Base-by-base conservation (phyloP, 2,888 invertebrate genomes). In the Eilema depressum region DNA sequence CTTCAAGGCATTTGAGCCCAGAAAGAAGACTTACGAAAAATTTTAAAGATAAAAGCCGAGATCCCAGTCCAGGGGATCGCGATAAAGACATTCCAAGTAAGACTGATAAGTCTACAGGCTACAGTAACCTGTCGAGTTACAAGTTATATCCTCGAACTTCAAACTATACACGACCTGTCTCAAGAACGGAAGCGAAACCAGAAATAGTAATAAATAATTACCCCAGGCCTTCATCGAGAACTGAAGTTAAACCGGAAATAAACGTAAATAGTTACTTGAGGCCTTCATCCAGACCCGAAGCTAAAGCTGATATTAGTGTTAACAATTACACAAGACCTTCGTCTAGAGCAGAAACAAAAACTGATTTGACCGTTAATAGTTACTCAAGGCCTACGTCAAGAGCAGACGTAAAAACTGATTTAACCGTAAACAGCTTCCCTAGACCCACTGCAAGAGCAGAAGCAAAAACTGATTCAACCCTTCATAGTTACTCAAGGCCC, bases 31-130 rank as follows among this genome's bases (percentile, higher is more conserved):
- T 84, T 61, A 83, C 88, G 11, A 94, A 93, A 86, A 90, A 75
- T 77, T 89, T 84, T 73, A 94, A 93, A 90, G 93, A 93, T 72
- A 94, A 93, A 88, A 91, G 86, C 63, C 93, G 96, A 77, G 97
- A 97, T 85, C 93, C 96, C 20, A 96, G 96, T 85, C 96, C 96
- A 74, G 87, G 90, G 77, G 95, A 94, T 85, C 94, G 92, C 80
- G 95, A 94, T 83, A 95, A 93, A 93, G 93, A 95, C 95, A 95
- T 95, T 95, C 95, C 95, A 93, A 94, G 88, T 83, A 95, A 95
- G 93, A 94, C 95, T 92, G 95, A 95, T 83, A 96, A 96, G 88
- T 92, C 96, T 87, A 86, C 95, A 82, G 91, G 94, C 81, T 96
- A 95, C 76, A 96, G 92, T 83, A 89, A 91, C 86, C 87, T 95